Evolutionary conservation across 1,140 invertebrate species (phyloP).

Genomic region (Varroa destructor): DNA sequence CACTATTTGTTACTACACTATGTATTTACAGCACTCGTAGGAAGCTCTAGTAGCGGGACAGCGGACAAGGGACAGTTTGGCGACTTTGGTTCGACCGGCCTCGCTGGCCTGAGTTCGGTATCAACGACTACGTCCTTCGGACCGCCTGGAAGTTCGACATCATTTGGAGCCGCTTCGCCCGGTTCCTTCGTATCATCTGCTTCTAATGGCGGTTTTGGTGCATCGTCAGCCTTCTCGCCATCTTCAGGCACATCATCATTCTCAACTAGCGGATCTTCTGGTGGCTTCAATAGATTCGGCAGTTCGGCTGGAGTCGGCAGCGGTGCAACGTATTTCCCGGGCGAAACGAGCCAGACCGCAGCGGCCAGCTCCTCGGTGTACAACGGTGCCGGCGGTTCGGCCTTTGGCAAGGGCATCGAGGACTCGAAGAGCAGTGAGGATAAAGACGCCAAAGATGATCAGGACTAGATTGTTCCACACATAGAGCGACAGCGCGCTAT

Average conservation of each 20-base stretch:
- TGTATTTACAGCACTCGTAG: constrained; percentile 19
- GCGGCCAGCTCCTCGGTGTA: constrained; percentile 1
- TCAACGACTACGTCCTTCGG: constrained; percentile 15
- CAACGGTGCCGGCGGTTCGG: not conserved
- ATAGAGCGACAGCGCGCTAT: too few species aligned
- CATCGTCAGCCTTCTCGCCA: not conserved
- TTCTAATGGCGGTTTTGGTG: not conserved
- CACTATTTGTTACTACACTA: too few species aligned
- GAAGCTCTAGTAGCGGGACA: not conserved
- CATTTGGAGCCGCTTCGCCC: not conserved
- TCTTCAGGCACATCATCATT: not conserved
- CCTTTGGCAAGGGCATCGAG: constrained; percentile 17
- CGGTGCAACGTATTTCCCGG: constrained; percentile 18
- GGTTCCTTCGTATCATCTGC: constrained; percentile 7
- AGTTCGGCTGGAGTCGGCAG: not conserved
- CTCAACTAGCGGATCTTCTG: too few species aligned
- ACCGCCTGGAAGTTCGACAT: not conserved
- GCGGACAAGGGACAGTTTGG: constrained; percentile 1
- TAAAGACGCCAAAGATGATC: constrained; percentile 17
- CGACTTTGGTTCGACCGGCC: not conserved
- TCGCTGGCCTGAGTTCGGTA: constrained; percentile 12
- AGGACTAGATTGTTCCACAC: not conserved
- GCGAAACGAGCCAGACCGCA: not conserved
- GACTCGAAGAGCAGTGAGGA: constrained; percentile 21
- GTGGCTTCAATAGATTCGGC: constrained; percentile 9